Conservation (phyloP, 2,888 invertebrate genomes). For the Drosophila infuscata region DNA sequence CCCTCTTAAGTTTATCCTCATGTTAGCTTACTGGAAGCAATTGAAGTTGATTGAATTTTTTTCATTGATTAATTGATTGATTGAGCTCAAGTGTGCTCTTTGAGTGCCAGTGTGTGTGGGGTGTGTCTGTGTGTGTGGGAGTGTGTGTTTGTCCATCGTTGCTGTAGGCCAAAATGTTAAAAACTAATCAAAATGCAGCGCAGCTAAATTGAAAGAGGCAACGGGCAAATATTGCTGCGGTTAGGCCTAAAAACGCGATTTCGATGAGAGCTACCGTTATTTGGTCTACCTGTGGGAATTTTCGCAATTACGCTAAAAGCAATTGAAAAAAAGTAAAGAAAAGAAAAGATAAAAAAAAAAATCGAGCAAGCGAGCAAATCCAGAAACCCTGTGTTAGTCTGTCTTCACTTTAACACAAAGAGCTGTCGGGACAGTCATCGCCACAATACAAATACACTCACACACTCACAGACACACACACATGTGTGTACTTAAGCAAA, state of each 20-base stretch:
- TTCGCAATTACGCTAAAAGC: slow-evolving; percentile 82
- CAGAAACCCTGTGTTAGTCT: slow-evolving; percentile 36
- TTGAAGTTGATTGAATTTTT: slow-evolving; percentile 76
- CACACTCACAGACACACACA: slow-evolving; percentile 1
- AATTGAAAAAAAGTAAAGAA: slow-evolving; percentile 61
- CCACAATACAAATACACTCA: slow-evolving; percentile 23
- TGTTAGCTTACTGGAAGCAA: slow-evolving; percentile 60
- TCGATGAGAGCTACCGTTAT: slow-evolving; percentile 42
- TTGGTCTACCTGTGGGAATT: slow-evolving; percentile 73
- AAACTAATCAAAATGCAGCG: slow-evolving; percentile 75
- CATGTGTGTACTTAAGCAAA: slow-evolving; percentile 21
- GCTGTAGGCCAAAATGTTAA: slow-evolving; percentile 57
- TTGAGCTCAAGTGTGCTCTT: slow-evolving; percentile 57
- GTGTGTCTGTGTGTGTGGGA: slow-evolving; percentile 2
- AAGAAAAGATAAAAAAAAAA: slow-evolving; percentile 7
- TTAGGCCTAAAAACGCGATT: slow-evolving; percentile 58
- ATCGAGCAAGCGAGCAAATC: slow-evolving; percentile 19
- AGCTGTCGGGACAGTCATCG: slow-evolving; percentile 34
- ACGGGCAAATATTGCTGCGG: slow-evolving; percentile 61
- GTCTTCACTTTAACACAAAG: slow-evolving; percentile 49
- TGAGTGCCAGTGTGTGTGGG: slow-evolving; percentile 3
- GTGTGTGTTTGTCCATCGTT: slow-evolving; percentile 7
- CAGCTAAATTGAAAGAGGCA: slow-evolving; percentile 70
- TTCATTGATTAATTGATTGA: slow-evolving; percentile 76
- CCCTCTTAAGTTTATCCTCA: slow-evolving; percentile 32